Conservation (phyloP, 2,888 invertebrate species). For the Gerris lacustris region DNA sequence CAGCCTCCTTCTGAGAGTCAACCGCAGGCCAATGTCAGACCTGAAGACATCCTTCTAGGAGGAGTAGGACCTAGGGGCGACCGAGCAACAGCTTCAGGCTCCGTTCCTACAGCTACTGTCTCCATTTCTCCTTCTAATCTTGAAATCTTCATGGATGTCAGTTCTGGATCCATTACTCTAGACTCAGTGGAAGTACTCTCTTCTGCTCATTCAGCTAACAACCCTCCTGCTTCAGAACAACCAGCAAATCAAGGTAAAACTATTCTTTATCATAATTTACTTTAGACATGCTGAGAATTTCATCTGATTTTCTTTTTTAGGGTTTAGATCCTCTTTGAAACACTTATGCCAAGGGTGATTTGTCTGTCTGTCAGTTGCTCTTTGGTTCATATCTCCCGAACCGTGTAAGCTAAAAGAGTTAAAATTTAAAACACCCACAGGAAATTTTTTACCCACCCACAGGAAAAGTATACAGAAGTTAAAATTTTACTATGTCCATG, state of each 20-base stretch:
- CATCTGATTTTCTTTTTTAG: background rate
- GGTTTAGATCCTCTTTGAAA: too few relatives aligned
- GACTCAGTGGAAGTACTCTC: slow-evolving; percentile 37
- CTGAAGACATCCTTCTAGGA: background rate
- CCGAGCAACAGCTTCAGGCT: slow-evolving; percentile 18
- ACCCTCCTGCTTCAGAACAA: background rate
- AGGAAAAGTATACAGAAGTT: too few relatives aligned
- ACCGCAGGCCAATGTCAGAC: background rate
- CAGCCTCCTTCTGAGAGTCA: background rate
- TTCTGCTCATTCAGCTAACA: background rate
- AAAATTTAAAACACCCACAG: too few relatives aligned
- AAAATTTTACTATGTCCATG: too few relatives aligned
- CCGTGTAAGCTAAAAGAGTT: too few relatives aligned
- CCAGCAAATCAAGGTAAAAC: background rate
- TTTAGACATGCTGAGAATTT: background rate
- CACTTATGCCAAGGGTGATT: too few relatives aligned
- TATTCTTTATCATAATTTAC: background rate
- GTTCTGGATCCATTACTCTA: slow-evolving; percentile 39
- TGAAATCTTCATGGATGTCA: slow-evolving; percentile 49
- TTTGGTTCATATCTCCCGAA: too few relatives aligned
- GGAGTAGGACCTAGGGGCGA: background rate
- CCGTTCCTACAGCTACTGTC: slow-evolving; percentile 20
- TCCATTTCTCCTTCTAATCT: slow-evolving; percentile 36
- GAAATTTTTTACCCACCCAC: too few relatives aligned
- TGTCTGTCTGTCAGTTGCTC: too few relatives aligned